phyloP scores from a whole-genome alignment of 2,888 invertebrate species.

The Drosophila infuscata region DNA sequence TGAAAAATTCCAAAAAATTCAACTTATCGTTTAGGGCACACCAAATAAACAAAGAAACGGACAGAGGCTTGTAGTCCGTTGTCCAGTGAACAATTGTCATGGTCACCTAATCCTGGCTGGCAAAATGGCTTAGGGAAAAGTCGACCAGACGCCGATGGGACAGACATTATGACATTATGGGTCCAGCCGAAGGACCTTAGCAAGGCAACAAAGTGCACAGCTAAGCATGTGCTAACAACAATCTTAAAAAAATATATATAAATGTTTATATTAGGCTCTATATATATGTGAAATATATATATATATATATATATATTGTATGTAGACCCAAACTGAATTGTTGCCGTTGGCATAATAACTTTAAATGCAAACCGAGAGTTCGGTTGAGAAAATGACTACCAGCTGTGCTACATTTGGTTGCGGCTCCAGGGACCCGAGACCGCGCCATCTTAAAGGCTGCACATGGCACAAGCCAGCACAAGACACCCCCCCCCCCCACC shows the following conservation, averaged over 20 bases:
- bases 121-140: conserved; percentile 48
- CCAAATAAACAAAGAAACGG: conserved; percentile 12
- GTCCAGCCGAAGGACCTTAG: conserved; percentile 36
- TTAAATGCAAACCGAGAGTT: conserved; percentile 57
- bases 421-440: conserved; percentile 38
- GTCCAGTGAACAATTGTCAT: conserved; percentile 66
- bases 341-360: conserved; percentile 52
- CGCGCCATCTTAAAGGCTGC: conserved; percentile 55
- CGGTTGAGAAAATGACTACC: conserved; percentile 56
- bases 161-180: neutral
- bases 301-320: neutral
- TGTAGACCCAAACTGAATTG: conserved; percentile 20
- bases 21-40: neutral
- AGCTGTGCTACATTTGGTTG: conserved; percentile 66
- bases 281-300: neutral
- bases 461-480: conserved; percentile 43
- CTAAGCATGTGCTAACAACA: conserved; percentile 53
- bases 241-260: neutral
- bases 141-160: conserved; percentile 5
- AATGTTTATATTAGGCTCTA: neutral
- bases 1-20: neutral
- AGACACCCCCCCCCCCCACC: neutral
- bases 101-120: conserved; percentile 74
- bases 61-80: conserved; percentile 6
- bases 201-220: conserved; percentile 42